Conservation (phyloP, 2,888 invertebrate genomes). For the Yponomeuta evonymella region DNA sequence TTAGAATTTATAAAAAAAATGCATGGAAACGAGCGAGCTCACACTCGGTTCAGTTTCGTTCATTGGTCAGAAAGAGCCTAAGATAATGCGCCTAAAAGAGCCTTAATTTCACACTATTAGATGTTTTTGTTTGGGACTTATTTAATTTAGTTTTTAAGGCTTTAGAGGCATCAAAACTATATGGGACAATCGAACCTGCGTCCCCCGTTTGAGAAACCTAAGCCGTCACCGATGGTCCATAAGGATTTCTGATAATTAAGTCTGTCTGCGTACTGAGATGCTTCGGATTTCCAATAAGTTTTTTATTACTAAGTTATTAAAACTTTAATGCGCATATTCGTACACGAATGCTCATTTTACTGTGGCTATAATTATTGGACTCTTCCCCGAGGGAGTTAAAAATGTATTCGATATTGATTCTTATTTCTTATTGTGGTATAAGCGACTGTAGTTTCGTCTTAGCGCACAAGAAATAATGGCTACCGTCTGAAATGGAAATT, state of each 20-base stretch:
- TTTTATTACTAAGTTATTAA: conserved; percentile 1
- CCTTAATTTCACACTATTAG: too few relatives aligned
- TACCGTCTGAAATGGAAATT: neutral
- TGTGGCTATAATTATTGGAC: neutral
- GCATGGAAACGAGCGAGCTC: too few relatives aligned
- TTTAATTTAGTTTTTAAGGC: too few relatives aligned
- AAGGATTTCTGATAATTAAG: neutral
- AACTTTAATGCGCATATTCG: neutral
- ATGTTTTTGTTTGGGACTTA: too few relatives aligned
- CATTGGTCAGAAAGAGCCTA: too few relatives aligned
- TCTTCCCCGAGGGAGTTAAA: neutral
- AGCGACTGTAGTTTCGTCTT: neutral
- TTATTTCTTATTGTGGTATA: neutral
- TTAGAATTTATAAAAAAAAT: too few relatives aligned
- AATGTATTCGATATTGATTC: neutral
- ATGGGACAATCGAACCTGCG: too few relatives aligned
- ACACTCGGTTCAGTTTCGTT: too few relatives aligned
- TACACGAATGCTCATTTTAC: neutral
- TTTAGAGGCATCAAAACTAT: too few relatives aligned
- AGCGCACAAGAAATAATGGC: neutral
- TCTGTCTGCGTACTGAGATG: neutral
- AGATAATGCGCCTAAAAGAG: too few relatives aligned
- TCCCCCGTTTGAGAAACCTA: too few relatives aligned
- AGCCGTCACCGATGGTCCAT: too few relatives aligned
- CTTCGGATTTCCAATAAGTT: neutral